A percentile compares a stretch with the other conserved stretches of the same genome.
Conservation (phyloP, 2,113 vertebrate species). For the Noctilio leporinus region DNA sequence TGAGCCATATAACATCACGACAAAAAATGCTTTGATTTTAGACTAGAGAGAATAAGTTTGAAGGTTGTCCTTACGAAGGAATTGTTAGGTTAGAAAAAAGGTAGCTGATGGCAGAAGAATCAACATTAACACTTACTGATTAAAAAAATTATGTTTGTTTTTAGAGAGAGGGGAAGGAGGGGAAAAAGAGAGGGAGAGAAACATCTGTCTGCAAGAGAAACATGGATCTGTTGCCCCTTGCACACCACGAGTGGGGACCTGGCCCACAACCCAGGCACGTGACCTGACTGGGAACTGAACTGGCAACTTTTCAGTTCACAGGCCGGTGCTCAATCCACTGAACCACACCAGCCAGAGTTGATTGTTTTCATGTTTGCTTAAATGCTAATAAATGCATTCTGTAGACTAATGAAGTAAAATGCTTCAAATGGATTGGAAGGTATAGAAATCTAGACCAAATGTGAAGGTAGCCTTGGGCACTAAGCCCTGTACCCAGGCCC, state of each 20-base stretch:
- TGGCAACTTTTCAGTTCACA: no score
- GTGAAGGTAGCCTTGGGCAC: not conserved
- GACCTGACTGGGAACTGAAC: no score
- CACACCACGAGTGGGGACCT: no score
- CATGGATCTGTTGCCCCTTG: no score
- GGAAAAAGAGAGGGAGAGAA: no score
- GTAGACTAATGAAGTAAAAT: conserved; percentile 19
- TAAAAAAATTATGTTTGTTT: no score
- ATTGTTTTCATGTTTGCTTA: conserved; percentile 11
- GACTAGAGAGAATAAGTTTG: not conserved
- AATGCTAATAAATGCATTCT: not conserved
- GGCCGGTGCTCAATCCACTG: no score
- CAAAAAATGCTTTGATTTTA: conserved; percentile 38
- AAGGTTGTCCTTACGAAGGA: conserved; percentile 28
- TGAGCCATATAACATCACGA: not conserved
- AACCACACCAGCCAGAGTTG: not conserved
- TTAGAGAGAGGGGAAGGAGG: no score
- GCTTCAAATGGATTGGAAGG: conserved; percentile 11
- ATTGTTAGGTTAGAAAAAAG: not conserved
- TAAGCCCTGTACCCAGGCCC: not conserved
- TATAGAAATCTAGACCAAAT: conserved; percentile 20
- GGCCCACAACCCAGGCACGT: no score
- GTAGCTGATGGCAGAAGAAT: not conserved
- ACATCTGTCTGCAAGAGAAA: no score
- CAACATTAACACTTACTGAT: not conserved